Base-by-base conservation (phyloP, 2,888 invertebrate species). In the Torymus texanus region DNA sequence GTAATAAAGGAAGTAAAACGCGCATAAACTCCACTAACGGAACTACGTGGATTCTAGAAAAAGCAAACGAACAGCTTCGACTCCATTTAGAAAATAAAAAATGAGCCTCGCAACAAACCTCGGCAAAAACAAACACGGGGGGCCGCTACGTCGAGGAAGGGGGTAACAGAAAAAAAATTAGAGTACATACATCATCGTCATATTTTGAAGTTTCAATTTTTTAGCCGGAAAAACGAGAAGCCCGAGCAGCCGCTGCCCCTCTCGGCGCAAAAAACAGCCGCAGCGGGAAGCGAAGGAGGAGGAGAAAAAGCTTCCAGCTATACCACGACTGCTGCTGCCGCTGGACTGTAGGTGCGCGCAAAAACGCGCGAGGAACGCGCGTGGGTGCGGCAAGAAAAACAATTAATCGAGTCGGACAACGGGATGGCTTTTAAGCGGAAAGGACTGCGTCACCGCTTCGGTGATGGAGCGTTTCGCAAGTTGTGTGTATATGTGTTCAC, bases 161-260 rank as follows among this genome's bases (percentile, higher is more conserved):
- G 14, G 21, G 55, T 13, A 21, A 2, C 2, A 55, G 14, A 24
- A 13, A 51, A 55, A 50, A 14, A 11, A 41, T 10, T 8, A 14
- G 29, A 70, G 50, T 76, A 59, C 77, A 80, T 80, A 80, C 70
- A 78, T 78, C 78, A 66, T 80, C 77, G 78, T 80, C 74, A 80
- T 66, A 75, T 75, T 80, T 78, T 67, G 75, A 80, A 74, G 66
- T 71, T 78, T 68, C 51, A 75, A 58, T 71, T 78, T 78, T 70
- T 75, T 29, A 65, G 41, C n/a, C 16, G 21, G 21, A 67, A 67
- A 53, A 73, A 73, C 24, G 63, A 11, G 24, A 61, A 59, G 11
- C 11, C 14, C 59, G 12, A 56, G 18, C 24, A 62, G 51, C 50
- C 18, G 12, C 41, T 8, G 16, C 50, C n/a, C 16, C 51, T 41